These are phyloP conservation scores for Seira musarum DNA, from an alignment of 2,888 invertebrate species.

Conservation along the genomic window DNA sequence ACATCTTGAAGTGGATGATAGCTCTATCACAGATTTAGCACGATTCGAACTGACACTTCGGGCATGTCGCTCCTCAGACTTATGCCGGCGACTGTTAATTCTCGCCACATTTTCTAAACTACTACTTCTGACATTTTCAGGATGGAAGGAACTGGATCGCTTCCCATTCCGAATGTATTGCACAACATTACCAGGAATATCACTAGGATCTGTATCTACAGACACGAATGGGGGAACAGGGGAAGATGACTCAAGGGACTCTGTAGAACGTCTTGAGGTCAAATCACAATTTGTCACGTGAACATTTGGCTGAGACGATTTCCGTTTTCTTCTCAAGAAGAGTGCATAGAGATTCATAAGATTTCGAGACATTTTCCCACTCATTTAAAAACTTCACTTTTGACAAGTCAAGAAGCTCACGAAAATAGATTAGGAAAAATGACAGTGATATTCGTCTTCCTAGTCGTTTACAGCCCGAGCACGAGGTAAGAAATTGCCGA, in stretches of 20 bases:
- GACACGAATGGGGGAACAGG: not conserved
- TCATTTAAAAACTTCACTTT: constrained; percentile 39
- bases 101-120: constrained; percentile 45
- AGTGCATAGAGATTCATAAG: constrained; percentile 63
- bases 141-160: not conserved
- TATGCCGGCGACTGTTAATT: not conserved
- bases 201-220: constrained; percentile 18
- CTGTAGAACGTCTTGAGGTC: constrained; percentile 32
- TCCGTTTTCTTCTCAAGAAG: constrained; percentile 51
- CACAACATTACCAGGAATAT: not conserved
- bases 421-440: too few species aligned
- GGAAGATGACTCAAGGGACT: not conserved
- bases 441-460: too few species aligned
- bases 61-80: constrained; percentile 29
- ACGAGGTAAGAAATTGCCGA: too few species aligned
- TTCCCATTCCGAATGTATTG: not conserved
- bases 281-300: constrained; percentile 56
- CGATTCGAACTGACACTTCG: constrained; percentile 29
- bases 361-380: constrained; percentile 63
- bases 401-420: too few species aligned
- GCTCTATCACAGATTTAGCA: constrained; percentile 46
- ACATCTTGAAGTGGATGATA: constrained; percentile 8
- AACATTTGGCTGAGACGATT: constrained; percentile 33
- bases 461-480: too few species aligned
- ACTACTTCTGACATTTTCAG: constrained; percentile 23